Base-by-base conservation (phyloP, 2,113 vertebrate species). In the Bettongia penicillata region DNA sequence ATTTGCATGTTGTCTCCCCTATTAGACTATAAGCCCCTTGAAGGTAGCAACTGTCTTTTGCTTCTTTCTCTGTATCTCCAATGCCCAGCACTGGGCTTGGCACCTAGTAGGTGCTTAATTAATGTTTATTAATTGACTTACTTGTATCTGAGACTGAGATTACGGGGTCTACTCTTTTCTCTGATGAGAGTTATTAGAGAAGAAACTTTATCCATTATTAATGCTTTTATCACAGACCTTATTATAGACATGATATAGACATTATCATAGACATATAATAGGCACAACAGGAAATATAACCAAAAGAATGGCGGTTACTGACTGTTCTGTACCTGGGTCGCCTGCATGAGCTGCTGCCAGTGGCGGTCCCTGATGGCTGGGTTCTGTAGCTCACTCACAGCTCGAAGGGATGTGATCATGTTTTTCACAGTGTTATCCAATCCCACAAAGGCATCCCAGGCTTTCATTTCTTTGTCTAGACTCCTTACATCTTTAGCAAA, bases 341-440 rank as follows among this genome's bases (percentile, higher is more conserved):
- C 98, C 93, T 98, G 97, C 98, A 98, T 98, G 47, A 99, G 98
- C 97, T 99, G 98, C 52, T 97, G 98, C 99, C 99, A 99, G 97
- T 99, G 99, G 16, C 98, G 98, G 3, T 98, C 97, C 5, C 98
- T 98, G 94, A 99, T 98, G 96, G 99, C 98, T 0, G 99, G 98
- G 97, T 99, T 99, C 98, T 99, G 99, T 94, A 99, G 98, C 91
- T 99, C 99, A 0, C 97, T 98, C 49, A 99, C 96, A 0, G 98
- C 98, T 0, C 98, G 97, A 92, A 99, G 98, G 31, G 98, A 98
- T 0, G 97, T 98, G 9, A 99, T 98, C 97, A 97, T 98, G 96
- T 99, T 99, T 95, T 98, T 99, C 93, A 99, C 96, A 0, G 90
- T 98, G 97, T 95, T 98, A 91, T 99, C 98, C 61, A 99, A 98